A percentile compares a stretch with the other conserved stretches of the same genome.
These are phyloP conservation scores for Uria lomvia DNA, from an alignment of 2,113 vertebrate genomes.

Conservation along the genomic window DNA sequence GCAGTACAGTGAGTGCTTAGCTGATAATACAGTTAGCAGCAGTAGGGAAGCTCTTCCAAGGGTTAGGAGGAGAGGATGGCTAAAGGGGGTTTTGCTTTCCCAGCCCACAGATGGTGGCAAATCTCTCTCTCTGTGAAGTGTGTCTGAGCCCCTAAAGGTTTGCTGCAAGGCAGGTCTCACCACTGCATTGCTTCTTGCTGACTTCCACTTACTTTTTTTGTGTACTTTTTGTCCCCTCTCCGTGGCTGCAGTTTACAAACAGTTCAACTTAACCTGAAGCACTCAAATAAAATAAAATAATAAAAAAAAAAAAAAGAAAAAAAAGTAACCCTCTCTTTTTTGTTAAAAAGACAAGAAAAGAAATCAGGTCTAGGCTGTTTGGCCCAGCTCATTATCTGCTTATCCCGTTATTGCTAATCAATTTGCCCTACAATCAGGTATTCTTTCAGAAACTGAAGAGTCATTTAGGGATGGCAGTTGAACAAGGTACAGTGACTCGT, in stretches of 20 bases:
- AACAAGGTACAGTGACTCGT: accelerated
- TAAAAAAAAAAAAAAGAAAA: not conserved
- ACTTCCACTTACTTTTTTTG: not conserved
- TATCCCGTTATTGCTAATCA: not conserved
- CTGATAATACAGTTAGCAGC: not conserved
- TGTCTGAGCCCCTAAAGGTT: not conserved
- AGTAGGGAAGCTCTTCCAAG: not conserved
- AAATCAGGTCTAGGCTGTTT: not conserved
- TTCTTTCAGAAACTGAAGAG: not conserved
- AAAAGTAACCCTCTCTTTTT: not conserved
- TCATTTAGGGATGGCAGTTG: not conserved
- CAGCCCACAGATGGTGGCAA: not conserved
- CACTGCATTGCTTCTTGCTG: not conserved
- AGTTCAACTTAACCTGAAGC: not conserved
- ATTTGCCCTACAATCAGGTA: not conserved
- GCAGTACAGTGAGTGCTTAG: not conserved
- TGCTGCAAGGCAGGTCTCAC: not conserved
- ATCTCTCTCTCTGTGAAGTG: not conserved
- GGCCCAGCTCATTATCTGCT: not conserved
- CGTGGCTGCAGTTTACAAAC: not conserved
- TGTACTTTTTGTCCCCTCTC: not conserved
- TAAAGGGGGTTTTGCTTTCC: not conserved
- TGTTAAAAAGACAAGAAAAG: not conserved
- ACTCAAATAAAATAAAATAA: not conserved
- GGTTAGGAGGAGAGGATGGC: not conserved